Percentiles rank a stretch among this genome's conserved stretches.
phyloP scores from a whole-genome alignment of 2,888 invertebrate genomes.

The Parasteatoda lunata region DNA sequence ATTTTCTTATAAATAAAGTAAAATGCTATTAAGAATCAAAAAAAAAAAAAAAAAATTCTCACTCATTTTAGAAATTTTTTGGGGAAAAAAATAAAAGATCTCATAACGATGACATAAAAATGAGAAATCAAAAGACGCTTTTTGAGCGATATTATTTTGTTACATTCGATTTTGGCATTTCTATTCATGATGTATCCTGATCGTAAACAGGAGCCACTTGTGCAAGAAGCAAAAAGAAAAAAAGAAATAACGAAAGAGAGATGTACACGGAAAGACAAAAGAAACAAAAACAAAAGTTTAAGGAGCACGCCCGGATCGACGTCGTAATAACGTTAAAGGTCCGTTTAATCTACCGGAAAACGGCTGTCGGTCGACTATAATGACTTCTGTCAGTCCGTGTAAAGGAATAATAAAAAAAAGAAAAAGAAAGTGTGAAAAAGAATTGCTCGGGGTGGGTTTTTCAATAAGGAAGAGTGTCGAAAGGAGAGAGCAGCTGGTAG shows the following conservation, averaged over 20 bases:
- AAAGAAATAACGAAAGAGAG: background rate
- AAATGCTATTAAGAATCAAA: no score
- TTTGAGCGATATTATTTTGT: no score
- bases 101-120: no score
- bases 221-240: background rate
- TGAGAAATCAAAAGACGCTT: no score
- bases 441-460: conserved; percentile 21
- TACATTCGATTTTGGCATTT: background rate
- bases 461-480: conserved; percentile 51
- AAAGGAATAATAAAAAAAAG: conserved; percentile 38
- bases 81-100: no score
- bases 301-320: conserved; percentile 15
- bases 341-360: conserved; percentile 64
- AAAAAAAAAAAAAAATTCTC: no score
- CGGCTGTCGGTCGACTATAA: conserved; percentile 55
- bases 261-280: background rate
- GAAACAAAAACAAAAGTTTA: background rate
- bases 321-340: conserved; percentile 58
- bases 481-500: conserved; percentile 33
- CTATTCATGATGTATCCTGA: background rate
- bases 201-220: background rate
- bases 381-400: conserved; percentile 56
- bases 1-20: no score
- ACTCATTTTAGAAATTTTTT: no score
- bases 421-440: conserved; percentile 10